phyloP scores from a whole-genome alignment of 2,797 vertebrate genomes.

The Labroides dimidiatus region DNA sequence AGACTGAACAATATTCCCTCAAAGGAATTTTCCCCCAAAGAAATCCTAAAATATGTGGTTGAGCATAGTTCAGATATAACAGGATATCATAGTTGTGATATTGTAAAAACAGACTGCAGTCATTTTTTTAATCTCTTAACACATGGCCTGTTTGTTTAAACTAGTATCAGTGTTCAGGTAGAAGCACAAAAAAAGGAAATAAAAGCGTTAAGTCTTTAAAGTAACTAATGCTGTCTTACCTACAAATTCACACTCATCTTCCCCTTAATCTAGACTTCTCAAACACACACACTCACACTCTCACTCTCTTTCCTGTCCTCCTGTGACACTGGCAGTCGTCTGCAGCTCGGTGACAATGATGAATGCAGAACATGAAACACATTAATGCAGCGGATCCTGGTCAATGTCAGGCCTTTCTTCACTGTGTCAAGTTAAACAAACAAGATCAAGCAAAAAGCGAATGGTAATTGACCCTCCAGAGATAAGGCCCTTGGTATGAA shows the following conservation, averaged over 20 bases:
- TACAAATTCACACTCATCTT: slow-evolving; percentile 2
- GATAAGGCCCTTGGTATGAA: slow-evolving; percentile 86
- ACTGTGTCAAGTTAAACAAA: slow-evolving; percentile 99
- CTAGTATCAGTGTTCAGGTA: slow-evolving; percentile 84
- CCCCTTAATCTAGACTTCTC: not conserved
- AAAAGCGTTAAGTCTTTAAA: not conserved
- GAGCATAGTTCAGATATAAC: too few relatives aligned
- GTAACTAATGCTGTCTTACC: slow-evolving; percentile 3
- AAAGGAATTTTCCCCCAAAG: not conserved
- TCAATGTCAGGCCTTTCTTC: slow-evolving; percentile 98
- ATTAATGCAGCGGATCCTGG: slow-evolving; percentile 97
- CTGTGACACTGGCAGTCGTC: slow-evolving; percentile 80
- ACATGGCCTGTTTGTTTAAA: not conserved
- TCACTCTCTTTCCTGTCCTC: slow-evolving; percentile 50
- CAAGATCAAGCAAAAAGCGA: slow-evolving; percentile 93
- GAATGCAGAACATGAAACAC: slow-evolving; percentile 98
- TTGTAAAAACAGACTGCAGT: too few relatives aligned
- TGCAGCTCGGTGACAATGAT: slow-evolving; percentile 92
- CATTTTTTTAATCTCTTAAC: not conserved
- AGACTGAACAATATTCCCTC: not conserved
- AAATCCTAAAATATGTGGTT: not conserved
- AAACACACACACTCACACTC: slow-evolving; percentile 8
- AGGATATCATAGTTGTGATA: too few relatives aligned
- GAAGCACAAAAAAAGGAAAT: slow-evolving; percentile 86
- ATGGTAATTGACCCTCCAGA: slow-evolving; percentile 96